Conservation (phyloP, 2,888 invertebrate species). For the Seira sanloemensis region DNA sequence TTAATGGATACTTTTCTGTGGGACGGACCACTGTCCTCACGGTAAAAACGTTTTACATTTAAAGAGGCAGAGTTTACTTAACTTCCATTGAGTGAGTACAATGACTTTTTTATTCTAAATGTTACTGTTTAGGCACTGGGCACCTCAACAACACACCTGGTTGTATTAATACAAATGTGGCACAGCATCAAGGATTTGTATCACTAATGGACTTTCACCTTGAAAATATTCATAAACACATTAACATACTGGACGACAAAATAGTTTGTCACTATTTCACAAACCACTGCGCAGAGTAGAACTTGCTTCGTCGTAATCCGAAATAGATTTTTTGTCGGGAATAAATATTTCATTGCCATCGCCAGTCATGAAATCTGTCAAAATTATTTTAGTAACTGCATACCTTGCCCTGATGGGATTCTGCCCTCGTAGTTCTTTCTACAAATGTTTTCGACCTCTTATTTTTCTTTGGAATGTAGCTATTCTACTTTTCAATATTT, state of each 20-base stretch:
- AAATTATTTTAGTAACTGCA: not conserved
- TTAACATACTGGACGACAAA: too few species aligned
- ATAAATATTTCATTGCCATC: too few species aligned
- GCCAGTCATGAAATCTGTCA: too few species aligned
- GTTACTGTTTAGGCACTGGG: not conserved
- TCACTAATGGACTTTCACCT: too few species aligned
- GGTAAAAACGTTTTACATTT: too few species aligned
- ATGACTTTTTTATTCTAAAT: not conserved
- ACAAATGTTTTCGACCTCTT: not conserved
- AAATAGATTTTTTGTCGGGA: too few species aligned
- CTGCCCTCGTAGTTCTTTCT: not conserved
- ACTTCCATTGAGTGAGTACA: not conserved
- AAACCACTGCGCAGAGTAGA: too few species aligned
- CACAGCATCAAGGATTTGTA: too few species aligned
- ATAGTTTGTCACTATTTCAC: too few species aligned
- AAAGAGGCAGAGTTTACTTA: too few species aligned
- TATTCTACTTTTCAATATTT: not conserved
- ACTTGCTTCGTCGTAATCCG: too few species aligned
- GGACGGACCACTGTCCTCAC: constrained; percentile 20
- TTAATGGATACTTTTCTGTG: constrained; percentile 23
- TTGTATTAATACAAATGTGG: not conserved
- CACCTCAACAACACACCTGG: not conserved
- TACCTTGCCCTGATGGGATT: not conserved
- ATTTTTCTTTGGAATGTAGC: not conserved
- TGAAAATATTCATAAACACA: too few species aligned